Evolutionary conservation across 2,113 vertebrate genomes (phyloP), one percentile per base, ranked within the genome.

Genomic region (Sorex fumeus): DNA sequence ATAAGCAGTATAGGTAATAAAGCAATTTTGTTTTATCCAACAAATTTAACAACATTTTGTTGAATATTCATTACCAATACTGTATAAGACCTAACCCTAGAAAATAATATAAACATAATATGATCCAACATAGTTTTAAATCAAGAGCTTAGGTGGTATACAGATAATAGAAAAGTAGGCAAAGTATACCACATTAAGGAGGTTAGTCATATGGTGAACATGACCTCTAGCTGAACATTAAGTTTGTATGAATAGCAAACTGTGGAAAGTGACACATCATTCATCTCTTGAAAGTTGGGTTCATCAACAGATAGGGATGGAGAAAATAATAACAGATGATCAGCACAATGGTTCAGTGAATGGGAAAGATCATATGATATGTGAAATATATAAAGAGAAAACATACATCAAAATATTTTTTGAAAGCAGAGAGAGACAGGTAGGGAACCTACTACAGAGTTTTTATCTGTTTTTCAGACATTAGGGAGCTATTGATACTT

Each of bases 1-100:
- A 64, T 87, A 84, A 94, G 74, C 30, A 75, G 7, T 30, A 80
- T 47, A 82, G 19, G 70, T 40, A 79, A 8, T 69, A 75, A 93
- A 36, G 45, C 88, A 30, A 8, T 84, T 84, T 80, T 64, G 25
- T 53, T 8, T 70, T 87, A 69, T 27, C 8, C 10, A 79, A 62
- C 1, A 74, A 28, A 16, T 76, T 82, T 57, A 84, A 71, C 50
- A 71, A 86, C n/a, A 9, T 64, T 76, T 32, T 57, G 34, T 28
- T 74, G 8, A 77, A 3, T 90, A 11, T 28, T 66, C 45, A 25
- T 78, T 80, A 45, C 60, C 32, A 80, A 47, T 0, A 62, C 45
- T 81, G 12, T 11, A 23, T 90, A 43, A 90, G 3, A 5, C 7
- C n/a, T 45, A 77, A 50, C 8, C 4, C 36, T 71, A 50, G 7